Evolutionary conservation across 1,140 invertebrate genomes (phyloP).

Genomic region (Steinernema khuongi): DNA sequence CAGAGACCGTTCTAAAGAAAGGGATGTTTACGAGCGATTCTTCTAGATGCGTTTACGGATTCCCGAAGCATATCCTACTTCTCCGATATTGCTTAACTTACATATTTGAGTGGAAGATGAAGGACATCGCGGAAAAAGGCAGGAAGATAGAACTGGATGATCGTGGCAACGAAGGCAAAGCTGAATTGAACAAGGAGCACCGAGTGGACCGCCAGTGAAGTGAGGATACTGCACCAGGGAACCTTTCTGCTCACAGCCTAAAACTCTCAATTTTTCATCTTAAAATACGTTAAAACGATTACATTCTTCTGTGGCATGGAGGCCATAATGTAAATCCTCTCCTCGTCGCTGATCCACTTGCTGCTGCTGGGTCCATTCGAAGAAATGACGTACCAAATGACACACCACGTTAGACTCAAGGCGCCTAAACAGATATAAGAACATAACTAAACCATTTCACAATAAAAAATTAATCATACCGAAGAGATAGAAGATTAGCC

Average conservation of each 20-base stretch:
- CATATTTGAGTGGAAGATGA: not conserved
- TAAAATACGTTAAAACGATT: not conserved
- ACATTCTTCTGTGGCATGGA: not conserved
- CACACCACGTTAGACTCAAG: not conserved
- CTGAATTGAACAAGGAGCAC: conserved; percentile 2
- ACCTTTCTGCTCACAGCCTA: not conserved
- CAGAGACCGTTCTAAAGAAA: conserved; percentile 5
- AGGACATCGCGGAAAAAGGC: conserved; percentile 8
- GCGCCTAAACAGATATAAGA: not conserved
- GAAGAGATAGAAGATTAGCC: conserved; percentile 26
- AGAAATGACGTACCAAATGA: not conserved
- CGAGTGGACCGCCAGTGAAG: not conserved
- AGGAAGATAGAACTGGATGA: not conserved
- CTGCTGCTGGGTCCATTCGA: not conserved
- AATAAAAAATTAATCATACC: conserved; percentile 1
- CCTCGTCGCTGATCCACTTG: not conserved
- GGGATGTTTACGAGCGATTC: too few relatives aligned
- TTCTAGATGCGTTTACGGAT: too few relatives aligned
- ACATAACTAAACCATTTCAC: not conserved
- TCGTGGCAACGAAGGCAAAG: not conserved
- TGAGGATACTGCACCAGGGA: not conserved
- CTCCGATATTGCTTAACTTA: not conserved
- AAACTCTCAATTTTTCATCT: not conserved
- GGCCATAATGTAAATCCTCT: not conserved
- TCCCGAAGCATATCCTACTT: too few relatives aligned